A percentile compares a stretch with the other conserved stretches of the same genome.
Evolutionary conservation across 2,888 invertebrate genomes (phyloP).

Genomic region (Hydrotaea diabolus): DNA sequence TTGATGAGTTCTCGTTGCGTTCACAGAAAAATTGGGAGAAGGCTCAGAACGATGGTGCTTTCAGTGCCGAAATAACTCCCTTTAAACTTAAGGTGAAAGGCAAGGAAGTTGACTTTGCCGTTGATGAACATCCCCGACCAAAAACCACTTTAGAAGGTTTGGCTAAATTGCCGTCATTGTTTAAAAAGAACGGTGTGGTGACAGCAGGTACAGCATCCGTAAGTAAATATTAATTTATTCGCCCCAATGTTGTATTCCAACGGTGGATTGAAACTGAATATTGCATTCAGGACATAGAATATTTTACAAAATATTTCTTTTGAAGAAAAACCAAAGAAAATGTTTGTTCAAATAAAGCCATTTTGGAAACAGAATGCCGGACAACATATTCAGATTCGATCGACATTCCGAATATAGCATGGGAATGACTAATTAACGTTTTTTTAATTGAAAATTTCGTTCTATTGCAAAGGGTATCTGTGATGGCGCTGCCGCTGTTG

Average conservation of each 20-base stretch:
- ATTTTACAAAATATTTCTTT: too few species aligned
- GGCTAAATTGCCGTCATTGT: constrained; percentile 92
- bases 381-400: too few species aligned
- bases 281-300: too few species aligned
- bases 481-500: constrained; percentile 97
- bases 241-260: too few species aligned
- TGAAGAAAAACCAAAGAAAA: too few species aligned
- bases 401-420: too few species aligned
- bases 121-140: constrained; percentile 89
- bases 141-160: constrained; percentile 92
- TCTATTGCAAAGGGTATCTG: constrained; percentile 83
- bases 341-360: too few species aligned
- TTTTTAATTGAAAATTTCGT: not conserved
- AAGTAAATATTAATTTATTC: constrained; percentile 72
- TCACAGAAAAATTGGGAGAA: constrained; percentile 95
- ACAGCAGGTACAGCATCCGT: constrained; percentile 97
- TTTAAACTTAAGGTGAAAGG: constrained; percentile 92
- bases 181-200: constrained; percentile 96
- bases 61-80: constrained; percentile 94
- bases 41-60: constrained; percentile 93
- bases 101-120: constrained; percentile 88
- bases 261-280: too few species aligned
- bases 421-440: too few species aligned
- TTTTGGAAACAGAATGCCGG: too few species aligned
- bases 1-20: constrained; percentile 91